Conservation (phyloP, 2,888 invertebrate genomes). For the Dryobota labecula region DNA sequence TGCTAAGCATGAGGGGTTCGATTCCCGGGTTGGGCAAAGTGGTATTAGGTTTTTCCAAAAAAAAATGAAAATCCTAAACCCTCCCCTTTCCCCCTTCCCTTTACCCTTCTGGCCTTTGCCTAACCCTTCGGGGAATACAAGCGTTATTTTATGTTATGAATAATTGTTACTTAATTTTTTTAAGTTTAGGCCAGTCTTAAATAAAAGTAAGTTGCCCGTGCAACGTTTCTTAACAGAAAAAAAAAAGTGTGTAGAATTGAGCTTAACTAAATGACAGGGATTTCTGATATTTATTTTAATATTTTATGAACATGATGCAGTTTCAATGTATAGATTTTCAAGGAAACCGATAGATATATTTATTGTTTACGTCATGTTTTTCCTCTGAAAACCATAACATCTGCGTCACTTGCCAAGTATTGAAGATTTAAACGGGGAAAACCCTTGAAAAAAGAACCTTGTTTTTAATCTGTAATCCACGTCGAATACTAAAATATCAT, state of each 20-base stretch:
- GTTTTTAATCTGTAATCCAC: neutral
- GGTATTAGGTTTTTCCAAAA: too few species aligned
- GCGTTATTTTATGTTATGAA: too few species aligned
- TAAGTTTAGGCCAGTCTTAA: neutral
- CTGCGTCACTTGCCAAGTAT: neutral
- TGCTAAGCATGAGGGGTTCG: too few species aligned
- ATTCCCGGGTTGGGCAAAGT: too few species aligned
- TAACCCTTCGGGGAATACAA: too few species aligned
- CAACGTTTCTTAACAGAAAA: neutral
- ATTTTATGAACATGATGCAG: too few species aligned
- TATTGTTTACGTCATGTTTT: neutral
- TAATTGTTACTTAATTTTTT: neutral
- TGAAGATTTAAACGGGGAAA: neutral
- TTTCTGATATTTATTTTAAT: too few species aligned
- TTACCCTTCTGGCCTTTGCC: too few species aligned
- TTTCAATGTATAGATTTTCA: neutral
- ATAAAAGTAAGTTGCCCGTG: neutral
- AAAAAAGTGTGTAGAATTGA: neutral
- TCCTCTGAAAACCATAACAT: neutral
- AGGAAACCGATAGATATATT: neutral
- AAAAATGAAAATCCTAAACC: too few species aligned
- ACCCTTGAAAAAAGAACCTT: neutral
- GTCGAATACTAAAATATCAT: constrained; percentile 57
- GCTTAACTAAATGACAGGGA: too few species aligned
- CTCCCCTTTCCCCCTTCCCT: too few species aligned